These are phyloP conservation scores for Scytalopus superciliaris DNA, from an alignment of 2,113 vertebrate species.

Conservation along the genomic window DNA sequence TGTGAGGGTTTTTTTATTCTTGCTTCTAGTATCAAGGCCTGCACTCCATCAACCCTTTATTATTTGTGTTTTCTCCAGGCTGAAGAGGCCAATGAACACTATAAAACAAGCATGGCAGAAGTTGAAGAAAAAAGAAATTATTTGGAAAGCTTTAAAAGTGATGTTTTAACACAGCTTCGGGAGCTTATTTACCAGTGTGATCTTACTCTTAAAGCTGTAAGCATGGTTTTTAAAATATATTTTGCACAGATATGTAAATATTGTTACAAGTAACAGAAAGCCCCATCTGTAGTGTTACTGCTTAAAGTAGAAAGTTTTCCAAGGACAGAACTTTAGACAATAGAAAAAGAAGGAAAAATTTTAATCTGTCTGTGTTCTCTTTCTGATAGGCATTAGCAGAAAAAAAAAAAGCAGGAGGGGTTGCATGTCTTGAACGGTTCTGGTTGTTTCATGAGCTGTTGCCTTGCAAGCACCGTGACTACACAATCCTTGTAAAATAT, in stretches of 20 bases:
- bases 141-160: slow-evolving; percentile 88
- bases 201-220: slow-evolving; percentile 95
- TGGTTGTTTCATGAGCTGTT: not conserved
- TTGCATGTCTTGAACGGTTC: not conserved
- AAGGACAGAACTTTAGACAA: not conserved
- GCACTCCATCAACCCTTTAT: not conserved
- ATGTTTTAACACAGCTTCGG: slow-evolving; percentile 88
- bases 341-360: not conserved
- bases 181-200: slow-evolving; percentile 96
- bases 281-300: not conserved
- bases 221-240: slow-evolving; percentile 15
- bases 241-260: not conserved
- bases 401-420: rapidly evolving
- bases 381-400: not conserved
- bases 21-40: not conserved
- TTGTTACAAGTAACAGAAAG: not conserved
- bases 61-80: slow-evolving; percentile 75
- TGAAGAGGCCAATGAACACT: slow-evolving; percentile 90
- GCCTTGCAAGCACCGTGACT: not conserved
- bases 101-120: slow-evolving; percentile 87
- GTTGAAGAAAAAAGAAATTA: slow-evolving; percentile 84
- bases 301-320: not conserved
- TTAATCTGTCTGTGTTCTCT: not conserved
- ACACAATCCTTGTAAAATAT: not conserved
- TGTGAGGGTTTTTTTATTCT: not conserved